Conservation (phyloP, 2,113 vertebrate genomes). For the Ovibos moschatus region DNA sequence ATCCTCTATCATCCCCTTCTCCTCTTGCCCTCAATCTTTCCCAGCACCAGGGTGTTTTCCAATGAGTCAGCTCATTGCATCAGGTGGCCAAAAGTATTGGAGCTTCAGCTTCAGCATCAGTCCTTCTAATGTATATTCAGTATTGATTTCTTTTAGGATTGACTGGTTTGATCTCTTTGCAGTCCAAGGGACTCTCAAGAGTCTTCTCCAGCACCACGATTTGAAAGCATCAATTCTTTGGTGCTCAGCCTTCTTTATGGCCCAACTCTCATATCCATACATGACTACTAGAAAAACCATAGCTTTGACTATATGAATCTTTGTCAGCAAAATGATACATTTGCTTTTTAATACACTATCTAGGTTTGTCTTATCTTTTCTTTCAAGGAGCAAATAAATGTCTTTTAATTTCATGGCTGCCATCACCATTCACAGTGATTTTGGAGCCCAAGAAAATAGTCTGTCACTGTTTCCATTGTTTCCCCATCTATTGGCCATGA, state of each 20-base stretch:
- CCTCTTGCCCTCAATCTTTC: background rate
- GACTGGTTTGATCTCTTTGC: background rate
- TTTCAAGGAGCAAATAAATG: too few relatives aligned
- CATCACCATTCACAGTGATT: too few relatives aligned
- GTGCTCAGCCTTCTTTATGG: background rate
- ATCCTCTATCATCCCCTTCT: background rate
- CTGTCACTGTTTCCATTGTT: too few relatives aligned
- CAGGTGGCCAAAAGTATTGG: background rate
- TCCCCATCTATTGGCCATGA: too few relatives aligned
- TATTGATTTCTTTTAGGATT: background rate
- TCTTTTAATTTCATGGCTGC: too few relatives aligned
- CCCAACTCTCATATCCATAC: background rate
- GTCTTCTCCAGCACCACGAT: background rate
- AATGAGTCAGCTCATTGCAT: background rate
- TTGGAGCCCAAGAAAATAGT: too few relatives aligned
- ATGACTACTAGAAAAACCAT: background rate
- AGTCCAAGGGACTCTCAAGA: background rate
- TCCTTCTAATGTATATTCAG: background rate
- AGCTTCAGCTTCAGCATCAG: background rate
- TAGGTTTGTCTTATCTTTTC: too few relatives aligned
- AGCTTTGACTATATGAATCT: background rate
- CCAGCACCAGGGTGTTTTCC: background rate
- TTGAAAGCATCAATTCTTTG: background rate
- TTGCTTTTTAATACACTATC: background rate
- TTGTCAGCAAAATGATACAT: background rate